Base-by-base conservation (phyloP, 2,113 vertebrate genomes). In the Xiphias gladius region DNA sequence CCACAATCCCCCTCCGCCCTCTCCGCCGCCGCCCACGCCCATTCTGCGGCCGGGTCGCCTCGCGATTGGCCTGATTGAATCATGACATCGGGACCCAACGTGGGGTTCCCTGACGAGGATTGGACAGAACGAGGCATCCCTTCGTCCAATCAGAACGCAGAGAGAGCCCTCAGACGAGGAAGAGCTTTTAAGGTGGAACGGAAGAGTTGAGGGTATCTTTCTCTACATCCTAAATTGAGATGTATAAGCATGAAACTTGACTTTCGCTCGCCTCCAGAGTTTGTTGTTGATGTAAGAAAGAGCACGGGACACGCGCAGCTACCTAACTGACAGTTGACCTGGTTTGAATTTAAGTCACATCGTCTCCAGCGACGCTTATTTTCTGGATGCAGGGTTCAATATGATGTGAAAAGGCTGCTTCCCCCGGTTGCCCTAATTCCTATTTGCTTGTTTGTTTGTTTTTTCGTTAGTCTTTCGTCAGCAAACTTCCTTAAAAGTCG, bases 151-250 rank as follows among this genome's bases (percentile, higher is more conserved):
- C 83, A 69, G 66, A 58, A 3, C 13, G 30, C 74, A 55, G 64
- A 46, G 19, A 70, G 69, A 46, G 35, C 41, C 64, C 46, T 77
- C 69, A 80, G 69, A 79, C 70, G 69, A 76, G 81, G 66, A 82
- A 81, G 80, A 50, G 86, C 59, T 76, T 86, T 96, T 96, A 96
- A 96, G 95, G 95, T 96, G 92, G 95, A 92, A 64, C 86, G 2
- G 37, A 11, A 0, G 30, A 72, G 64, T 84, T 86, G 61, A 30
- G 5, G 13, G 8, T 0, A 8, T 48, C 3, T 0, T 5, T 70
- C 22, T n/a, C 20, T 37, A 10, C 7, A 7, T 62, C 22, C 65
- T 63, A 85, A 90, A 92, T 93, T 89, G 86, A 93, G 90, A 93
- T 4, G 72, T 89, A 52, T 43, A 13, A 75, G 52, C 50, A 2